Percentiles rank a stretch among this genome's conserved stretches.
Conservation (phyloP, 2,888 invertebrate genomes). For the Drosophila prolongata region DNA sequence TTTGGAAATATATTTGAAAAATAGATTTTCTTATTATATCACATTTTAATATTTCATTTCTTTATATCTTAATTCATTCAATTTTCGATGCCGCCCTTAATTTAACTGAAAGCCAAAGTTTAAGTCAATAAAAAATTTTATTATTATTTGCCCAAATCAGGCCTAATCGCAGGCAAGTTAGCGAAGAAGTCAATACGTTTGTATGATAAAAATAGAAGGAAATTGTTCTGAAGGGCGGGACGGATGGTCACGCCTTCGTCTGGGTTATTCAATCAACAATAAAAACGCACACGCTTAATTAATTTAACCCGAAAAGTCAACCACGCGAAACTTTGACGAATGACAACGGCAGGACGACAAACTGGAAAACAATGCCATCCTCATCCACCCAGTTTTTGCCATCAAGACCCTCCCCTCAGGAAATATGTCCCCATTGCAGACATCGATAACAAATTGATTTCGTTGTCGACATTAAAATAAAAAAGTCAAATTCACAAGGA, state of each 20-base stretch:
- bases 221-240: constrained; percentile 9
- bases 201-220: neutral
- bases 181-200: constrained; percentile 10
- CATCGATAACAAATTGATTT: constrained; percentile 76
- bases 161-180: neutral
- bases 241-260: constrained; percentile 5
- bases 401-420: constrained; percentile 8
- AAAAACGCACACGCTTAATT: constrained; percentile 77
- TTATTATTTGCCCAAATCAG: neutral
- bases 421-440: constrained; percentile 66
- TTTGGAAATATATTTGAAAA: too few relatives aligned
- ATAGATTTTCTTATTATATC: too few relatives aligned
- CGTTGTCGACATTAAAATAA: constrained; percentile 67
- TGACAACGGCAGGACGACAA: constrained; percentile 36
- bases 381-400: neutral
- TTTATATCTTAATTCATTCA: too few relatives aligned
- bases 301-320: constrained; percentile 77
- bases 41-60: too few relatives aligned
- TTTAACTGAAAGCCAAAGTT: too few relatives aligned
- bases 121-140: neutral
- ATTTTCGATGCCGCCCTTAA: too few relatives aligned
- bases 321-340: constrained; percentile 70
- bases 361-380: constrained; percentile 21
- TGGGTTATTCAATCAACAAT: constrained; percentile 67
- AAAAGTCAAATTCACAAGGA: constrained; percentile 63